These are phyloP conservation scores for Acrocephalus scirpaceus DNA, from an alignment of 2,797 vertebrate species.

Conservation along the genomic window DNA sequence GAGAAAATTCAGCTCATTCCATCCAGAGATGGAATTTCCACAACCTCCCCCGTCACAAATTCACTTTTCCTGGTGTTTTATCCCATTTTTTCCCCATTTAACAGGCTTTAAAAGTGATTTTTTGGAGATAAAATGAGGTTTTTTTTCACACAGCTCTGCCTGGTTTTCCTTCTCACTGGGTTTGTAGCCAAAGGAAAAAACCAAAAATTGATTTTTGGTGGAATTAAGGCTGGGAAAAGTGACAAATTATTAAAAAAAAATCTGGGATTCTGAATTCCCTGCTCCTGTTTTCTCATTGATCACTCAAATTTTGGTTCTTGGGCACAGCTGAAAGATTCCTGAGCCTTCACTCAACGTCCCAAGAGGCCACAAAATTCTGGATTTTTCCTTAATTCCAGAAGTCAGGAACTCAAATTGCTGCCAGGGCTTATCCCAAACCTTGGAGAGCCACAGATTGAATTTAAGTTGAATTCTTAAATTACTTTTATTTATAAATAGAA, in stretches of 20 bases:
- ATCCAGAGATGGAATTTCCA: neutral
- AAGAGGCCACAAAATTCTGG: neutral
- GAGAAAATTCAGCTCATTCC: neutral
- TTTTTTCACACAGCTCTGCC: neutral
- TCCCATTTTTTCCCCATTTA: neutral
- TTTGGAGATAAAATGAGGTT: neutral
- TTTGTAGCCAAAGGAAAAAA: neutral
- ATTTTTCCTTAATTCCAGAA: constrained; percentile 45
- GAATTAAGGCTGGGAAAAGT: neutral
- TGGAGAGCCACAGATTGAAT: neutral
- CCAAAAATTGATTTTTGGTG: neutral
- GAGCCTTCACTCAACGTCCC: neutral
- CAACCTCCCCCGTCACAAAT: accelerated
- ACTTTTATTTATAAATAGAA: too few relatives aligned
- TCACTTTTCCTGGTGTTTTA: neutral
- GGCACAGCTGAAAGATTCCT: neutral
- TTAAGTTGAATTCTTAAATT: neutral
- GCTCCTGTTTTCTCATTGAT: neutral
- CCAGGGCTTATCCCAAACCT: constrained; percentile 2
- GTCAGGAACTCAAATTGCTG: constrained; percentile 10
- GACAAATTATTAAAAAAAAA: neutral
- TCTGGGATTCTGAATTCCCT: neutral
- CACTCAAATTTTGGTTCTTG: accelerated
- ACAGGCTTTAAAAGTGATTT: neutral
- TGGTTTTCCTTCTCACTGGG: neutral